Conservation (phyloP, 2,888 invertebrate species). For the Pseudococcus viburni region DNA sequence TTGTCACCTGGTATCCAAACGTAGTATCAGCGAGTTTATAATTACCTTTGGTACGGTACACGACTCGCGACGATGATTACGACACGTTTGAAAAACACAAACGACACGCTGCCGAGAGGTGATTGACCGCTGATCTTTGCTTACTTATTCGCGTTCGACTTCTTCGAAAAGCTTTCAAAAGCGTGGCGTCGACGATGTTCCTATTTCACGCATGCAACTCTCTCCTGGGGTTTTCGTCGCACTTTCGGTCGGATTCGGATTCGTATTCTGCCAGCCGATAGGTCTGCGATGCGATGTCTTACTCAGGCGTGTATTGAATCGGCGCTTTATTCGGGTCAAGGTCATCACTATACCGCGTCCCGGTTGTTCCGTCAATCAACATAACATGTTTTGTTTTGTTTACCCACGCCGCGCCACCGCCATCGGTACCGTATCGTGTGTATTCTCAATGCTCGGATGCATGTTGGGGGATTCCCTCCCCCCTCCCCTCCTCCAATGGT, state of each 20-base stretch:
- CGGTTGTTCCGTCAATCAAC: conserved; percentile 49
- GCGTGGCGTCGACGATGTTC: not conserved
- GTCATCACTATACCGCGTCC: not conserved
- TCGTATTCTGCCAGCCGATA: too few relatives aligned
- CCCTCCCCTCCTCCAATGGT: not conserved
- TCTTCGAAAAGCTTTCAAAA: conserved; percentile 49
- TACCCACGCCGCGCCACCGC: not conserved
- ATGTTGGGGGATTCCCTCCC: not conserved
- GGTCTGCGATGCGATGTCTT: not conserved
- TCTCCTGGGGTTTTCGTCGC: not conserved
- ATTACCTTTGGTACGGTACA: not conserved
- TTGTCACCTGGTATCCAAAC: not conserved
- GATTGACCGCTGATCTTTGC: conserved; percentile 21
- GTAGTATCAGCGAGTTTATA: not conserved
- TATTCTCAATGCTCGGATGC: not conserved
- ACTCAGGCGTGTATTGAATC: conserved; percentile 2
- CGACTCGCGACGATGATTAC: not conserved
- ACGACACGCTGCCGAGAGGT: not conserved
- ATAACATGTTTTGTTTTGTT: conserved; percentile 37
- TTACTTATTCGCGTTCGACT: not conserved
- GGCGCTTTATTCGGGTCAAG: conserved; percentile 40
- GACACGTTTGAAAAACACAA: not conserved
- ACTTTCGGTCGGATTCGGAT: not conserved
- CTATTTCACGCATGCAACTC: conserved; percentile 12
- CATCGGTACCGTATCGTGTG: not conserved